phyloP scores from a whole-genome alignment of 2,888 invertebrate species.

The Drosophila maculinotata region DNA sequence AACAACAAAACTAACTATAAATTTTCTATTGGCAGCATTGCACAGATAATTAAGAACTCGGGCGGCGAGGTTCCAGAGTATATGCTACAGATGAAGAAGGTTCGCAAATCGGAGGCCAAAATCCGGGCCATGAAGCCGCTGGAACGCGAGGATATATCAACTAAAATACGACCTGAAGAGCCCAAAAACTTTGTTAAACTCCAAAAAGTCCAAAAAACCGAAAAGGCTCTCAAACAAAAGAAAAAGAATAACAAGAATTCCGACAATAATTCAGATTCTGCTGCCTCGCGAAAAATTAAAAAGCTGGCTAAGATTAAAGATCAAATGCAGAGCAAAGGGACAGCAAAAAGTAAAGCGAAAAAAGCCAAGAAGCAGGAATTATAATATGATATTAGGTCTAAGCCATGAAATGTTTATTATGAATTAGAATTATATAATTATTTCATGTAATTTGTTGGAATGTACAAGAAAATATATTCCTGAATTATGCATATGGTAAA shows the following conservation, averaged over 20 bases:
- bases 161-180: constrained; percentile 78
- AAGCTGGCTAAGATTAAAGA: constrained; percentile 42
- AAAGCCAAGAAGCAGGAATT: constrained; percentile 6
- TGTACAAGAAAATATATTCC: neutral
- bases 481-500: neutral
- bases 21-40: constrained; percentile 88
- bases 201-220: constrained; percentile 29
- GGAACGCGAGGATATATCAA: constrained; percentile 89
- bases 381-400: neutral
- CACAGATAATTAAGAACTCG: constrained; percentile 94
- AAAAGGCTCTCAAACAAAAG: constrained; percentile 25
- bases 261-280: neutral
- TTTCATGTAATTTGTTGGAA: neutral
- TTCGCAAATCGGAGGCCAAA: constrained; percentile 87
- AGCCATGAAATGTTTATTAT: constrained; percentile 2
- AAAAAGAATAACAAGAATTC: constrained; percentile 5
- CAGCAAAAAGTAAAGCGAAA: constrained; percentile 28
- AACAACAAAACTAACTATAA: neutral
- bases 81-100: constrained; percentile 91
- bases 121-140: constrained; percentile 88
- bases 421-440: constrained; percentile 1
- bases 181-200: constrained; percentile 38
- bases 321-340: constrained; percentile 7
- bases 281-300: constrained; percentile 19
- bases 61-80: constrained; percentile 97